These are phyloP conservation scores for Siphlonurus alternatus DNA, from an alignment of 2,888 invertebrate genomes.

Conservation along the genomic window DNA sequence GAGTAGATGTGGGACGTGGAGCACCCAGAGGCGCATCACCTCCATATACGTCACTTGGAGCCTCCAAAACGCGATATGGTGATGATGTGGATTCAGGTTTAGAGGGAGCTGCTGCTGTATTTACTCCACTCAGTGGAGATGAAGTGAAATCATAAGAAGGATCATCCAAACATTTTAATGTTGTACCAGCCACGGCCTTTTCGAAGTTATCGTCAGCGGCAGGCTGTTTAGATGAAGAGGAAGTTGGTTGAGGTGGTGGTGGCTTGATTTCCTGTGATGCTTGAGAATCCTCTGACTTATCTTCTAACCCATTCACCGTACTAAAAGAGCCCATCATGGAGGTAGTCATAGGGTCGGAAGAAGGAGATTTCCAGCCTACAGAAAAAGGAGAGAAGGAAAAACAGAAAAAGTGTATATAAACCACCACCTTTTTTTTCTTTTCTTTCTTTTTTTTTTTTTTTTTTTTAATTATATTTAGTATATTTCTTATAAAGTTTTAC, in stretches of 20 bases:
- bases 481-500: too few species aligned
- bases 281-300: slow-evolving; percentile 5
- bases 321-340: slow-evolving; percentile 7
- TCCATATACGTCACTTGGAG: too few species aligned
- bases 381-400: slow-evolving; percentile 1
- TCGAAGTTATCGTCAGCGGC: background rate
- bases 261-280: slow-evolving; percentile 1
- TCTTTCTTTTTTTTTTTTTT: background rate
- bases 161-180: slow-evolving; percentile 35
- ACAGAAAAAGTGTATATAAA: background rate
- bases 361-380: slow-evolving; percentile 9
- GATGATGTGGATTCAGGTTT: slow-evolving; percentile 4
- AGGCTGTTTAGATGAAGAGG: background rate
- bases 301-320: slow-evolving; percentile 9
- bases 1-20: slow-evolving; percentile 20
- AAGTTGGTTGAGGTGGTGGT: slow-evolving; percentile 3
- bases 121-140: slow-evolving; percentile 20
- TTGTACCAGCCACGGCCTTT: slow-evolving; percentile 31
- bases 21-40: slow-evolving; percentile 9
- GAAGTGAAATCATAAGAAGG: slow-evolving; percentile 34
- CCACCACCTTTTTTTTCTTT: background rate
- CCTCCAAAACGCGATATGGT: slow-evolving; percentile 14
- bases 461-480: too few species aligned
- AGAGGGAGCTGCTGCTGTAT: too few species aligned
- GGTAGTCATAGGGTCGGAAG: slow-evolving; percentile 9